Percentiles rank a stretch among this genome's conserved stretches.
phyloP scores from a whole-genome alignment of 1,140 invertebrate species.

The Sarcophaga peregrina region DNA sequence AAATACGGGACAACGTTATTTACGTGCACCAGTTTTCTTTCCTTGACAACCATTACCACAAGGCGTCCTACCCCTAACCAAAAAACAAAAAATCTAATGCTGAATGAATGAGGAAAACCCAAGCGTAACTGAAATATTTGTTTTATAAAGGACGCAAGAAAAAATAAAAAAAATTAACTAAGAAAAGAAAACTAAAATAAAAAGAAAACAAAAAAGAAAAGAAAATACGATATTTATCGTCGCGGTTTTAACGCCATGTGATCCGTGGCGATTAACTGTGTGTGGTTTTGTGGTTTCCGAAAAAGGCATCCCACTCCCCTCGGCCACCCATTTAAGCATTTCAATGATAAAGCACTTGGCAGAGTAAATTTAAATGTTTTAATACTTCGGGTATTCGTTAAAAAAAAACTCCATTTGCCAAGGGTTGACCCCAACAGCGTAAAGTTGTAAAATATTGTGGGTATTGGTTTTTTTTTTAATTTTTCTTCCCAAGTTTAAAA shows the following conservation, averaged over 20 bases:
- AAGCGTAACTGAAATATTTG: too few relatives aligned
- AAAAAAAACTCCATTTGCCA: constrained; percentile 39
- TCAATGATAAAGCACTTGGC: constrained; percentile 27
- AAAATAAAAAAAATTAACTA: neutral
- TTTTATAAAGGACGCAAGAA: too few relatives aligned
- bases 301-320: constrained; percentile 11
- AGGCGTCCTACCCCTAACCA: too few relatives aligned
- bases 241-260: constrained; percentile 65
- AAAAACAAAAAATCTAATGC: too few relatives aligned
- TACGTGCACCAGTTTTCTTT: neutral
- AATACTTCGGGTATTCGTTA: neutral
- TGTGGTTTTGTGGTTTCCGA: constrained; percentile 63
- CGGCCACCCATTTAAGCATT: constrained; percentile 8
- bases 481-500: constrained; percentile 20
- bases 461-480: neutral
- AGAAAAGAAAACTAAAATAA: neutral
- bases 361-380: constrained; percentile 33
- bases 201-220: neutral
- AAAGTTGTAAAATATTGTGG: constrained; percentile 4
- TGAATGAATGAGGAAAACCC: too few relatives aligned
- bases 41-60: too few relatives aligned
- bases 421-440: constrained; percentile 21
- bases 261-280: constrained; percentile 65
- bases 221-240: constrained; percentile 58
- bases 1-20: neutral